phyloP scores from a whole-genome alignment of 1,140 invertebrate species.

The Trichogramma pretiosum region DNA sequence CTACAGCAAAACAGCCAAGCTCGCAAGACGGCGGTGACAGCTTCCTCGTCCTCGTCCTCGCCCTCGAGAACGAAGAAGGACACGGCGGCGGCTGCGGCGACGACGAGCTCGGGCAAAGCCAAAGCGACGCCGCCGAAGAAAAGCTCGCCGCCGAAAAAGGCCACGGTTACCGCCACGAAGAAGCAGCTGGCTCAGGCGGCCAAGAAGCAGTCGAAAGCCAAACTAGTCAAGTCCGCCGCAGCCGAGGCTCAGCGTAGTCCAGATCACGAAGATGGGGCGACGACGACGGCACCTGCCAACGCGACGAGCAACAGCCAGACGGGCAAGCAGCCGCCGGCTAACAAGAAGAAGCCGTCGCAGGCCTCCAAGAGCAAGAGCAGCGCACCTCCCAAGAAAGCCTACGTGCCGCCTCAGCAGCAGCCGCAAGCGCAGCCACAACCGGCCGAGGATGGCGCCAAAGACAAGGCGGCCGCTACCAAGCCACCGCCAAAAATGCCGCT shows the following conservation, averaged over 20 bases:
- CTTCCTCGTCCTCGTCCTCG: too few relatives aligned
- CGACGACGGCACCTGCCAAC: slow-evolving; percentile 20
- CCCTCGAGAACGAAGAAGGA: slow-evolving; percentile 33
- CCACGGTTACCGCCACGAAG: slow-evolving; percentile 38
- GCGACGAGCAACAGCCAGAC: background rate
- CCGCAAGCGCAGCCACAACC: slow-evolving; percentile 15
- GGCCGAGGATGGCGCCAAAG: slow-evolving; percentile 16
- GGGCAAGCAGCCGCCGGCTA: background rate
- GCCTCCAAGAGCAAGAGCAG: slow-evolving; percentile 13
- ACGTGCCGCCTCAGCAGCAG: slow-evolving; percentile 28
- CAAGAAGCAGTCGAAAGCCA: slow-evolving; percentile 39
- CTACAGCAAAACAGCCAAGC: too few relatives aligned
- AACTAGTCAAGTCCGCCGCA: slow-evolving; percentile 35
- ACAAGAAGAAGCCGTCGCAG: slow-evolving; percentile 7
- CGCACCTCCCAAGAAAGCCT: slow-evolving; percentile 22
- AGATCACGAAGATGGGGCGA: slow-evolving; percentile 23
- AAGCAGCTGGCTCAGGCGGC: slow-evolving; percentile 34
- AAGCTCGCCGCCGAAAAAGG: slow-evolving; percentile 27
- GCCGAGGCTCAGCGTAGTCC: background rate
- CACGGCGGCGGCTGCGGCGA: too few relatives aligned
- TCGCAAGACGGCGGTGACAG: too few relatives aligned
- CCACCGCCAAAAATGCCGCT: slow-evolving; percentile 19
- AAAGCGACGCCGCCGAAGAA: slow-evolving; percentile 26
- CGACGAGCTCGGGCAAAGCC: too few relatives aligned
- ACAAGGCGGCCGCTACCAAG: too few relatives aligned